These are phyloP conservation scores for Ceyx erithaca DNA, from an alignment of 2,797 vertebrate species.

Conservation along the genomic window DNA sequence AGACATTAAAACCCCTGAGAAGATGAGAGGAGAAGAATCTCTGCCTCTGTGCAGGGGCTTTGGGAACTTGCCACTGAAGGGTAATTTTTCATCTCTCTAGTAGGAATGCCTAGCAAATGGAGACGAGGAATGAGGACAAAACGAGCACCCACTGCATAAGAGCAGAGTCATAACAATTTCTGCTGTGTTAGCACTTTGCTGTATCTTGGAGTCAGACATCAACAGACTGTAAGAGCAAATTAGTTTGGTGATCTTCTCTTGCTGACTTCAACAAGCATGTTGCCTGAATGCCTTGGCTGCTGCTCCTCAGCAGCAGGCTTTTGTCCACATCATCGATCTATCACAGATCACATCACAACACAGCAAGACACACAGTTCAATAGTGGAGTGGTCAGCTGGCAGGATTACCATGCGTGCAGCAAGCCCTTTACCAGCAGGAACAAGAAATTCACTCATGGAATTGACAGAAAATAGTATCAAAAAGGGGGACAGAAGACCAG, in stretches of 20 bases:
- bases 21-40: neutral
- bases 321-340: neutral
- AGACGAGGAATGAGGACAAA: neutral
- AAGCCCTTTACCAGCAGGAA: neutral
- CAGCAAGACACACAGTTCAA: neutral
- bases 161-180: neutral
- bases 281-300: neutral
- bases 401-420: neutral
- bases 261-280: neutral
- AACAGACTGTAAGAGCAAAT: neutral
- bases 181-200: neutral
- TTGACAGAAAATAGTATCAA: neutral
- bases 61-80: neutral
- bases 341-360: neutral
- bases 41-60: neutral
- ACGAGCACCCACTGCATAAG: neutral
- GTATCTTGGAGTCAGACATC: neutral
- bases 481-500: neutral
- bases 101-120: neutral
- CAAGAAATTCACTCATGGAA: neutral
- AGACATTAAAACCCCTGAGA: neutral
- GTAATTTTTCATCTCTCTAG: neutral
- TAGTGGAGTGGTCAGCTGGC: accelerated
- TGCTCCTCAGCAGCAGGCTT: neutral
- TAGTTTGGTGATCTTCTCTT: neutral